Evolutionary conservation across 2,888 invertebrate genomes (phyloP), one percentile per base, ranked within the genome.

Genomic region (Serripes groenlandicus): DNA sequence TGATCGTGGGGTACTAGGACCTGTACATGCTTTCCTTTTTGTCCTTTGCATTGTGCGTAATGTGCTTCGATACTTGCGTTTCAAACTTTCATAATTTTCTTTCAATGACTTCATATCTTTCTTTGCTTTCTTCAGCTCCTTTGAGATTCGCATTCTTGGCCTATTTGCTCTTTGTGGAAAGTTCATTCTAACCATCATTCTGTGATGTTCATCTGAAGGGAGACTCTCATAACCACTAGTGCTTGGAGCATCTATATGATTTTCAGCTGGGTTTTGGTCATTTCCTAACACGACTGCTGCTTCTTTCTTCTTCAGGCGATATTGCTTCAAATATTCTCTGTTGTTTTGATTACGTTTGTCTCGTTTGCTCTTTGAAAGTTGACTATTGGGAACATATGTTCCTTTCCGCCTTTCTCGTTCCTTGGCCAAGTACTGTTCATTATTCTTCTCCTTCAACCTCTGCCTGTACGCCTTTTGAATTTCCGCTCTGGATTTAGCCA

Each of bases 181-280:
- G n/a, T n/a, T n/a, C n/a, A n/a, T n/a, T n/a, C n/a, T 9, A n/a
- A 11, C 60, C 58, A 23, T 62, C 28, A n/a, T 21, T 35, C 21
- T 37, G 4, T 15, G 32, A 11, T 21, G n/a, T n/a, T 49, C 28
- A 5, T n/a, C n/a, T 35, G 26, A n/a, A n/a, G n/a, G n/a, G n/a
- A n/a, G n/a, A n/a, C 64, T 77, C 30, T 82, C 81, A 32, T 82
- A 82, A 21, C 78, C 81, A 70, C 81, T 81, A 34, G 81, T 77
- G n/a, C 18, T 69, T 70, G 21, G n/a, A 18, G 18, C 23, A 30
- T 7, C 42, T 9, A n/a, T 35, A 23, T n/a, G 5, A 26, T 54
- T 34, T 52, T n/a, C 30, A 5, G 3, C 70, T 30, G n/a, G n/a
- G n/a, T n/a, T n/a, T n/a, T n/a, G n/a, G n/a, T n/a, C n/a, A n/a